phyloP scores from a whole-genome alignment of 2,888 invertebrate species.

The Tenodera sinensis region DNA sequence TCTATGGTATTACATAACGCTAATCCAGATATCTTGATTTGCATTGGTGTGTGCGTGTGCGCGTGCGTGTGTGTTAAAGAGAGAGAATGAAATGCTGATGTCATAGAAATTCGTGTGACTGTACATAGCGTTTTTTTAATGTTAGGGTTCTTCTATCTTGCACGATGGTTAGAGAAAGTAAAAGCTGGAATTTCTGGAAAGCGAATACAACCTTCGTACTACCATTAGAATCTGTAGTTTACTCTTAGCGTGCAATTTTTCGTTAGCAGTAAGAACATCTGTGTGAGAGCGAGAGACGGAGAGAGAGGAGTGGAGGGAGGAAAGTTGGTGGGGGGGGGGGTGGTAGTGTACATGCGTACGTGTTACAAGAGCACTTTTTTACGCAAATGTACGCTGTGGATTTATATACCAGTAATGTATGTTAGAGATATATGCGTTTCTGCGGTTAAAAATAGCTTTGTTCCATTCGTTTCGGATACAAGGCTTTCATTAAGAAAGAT shows the following conservation, averaged over 20 bases:
- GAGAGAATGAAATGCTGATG: too few species aligned
- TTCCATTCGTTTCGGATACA: neutral
- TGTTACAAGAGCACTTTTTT: neutral
- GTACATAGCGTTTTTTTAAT: too few species aligned
- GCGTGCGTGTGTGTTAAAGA: too few species aligned
- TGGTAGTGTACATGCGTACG: neutral
- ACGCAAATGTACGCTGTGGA: neutral
- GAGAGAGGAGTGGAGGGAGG: neutral
- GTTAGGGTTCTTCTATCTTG: too few species aligned
- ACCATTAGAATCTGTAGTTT: too few species aligned
- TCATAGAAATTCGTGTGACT: too few species aligned
- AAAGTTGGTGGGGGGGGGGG: neutral
- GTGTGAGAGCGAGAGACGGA: neutral
- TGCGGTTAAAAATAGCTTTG: neutral
- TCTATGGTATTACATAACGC: too few species aligned
- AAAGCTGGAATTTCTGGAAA: too few species aligned
- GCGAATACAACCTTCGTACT: too few species aligned
- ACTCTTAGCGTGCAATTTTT: neutral
- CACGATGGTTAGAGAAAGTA: too few species aligned
- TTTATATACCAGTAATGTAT: neutral
- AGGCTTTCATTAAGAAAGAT: neutral
- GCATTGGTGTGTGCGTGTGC: too few species aligned
- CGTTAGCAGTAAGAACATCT: neutral
- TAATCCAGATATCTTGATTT: too few species aligned
- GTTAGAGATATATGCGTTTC: neutral